These are phyloP conservation scores for Crotalus viridis DNA, from an alignment of 2,113 vertebrate species.

Conservation along the genomic window DNA sequence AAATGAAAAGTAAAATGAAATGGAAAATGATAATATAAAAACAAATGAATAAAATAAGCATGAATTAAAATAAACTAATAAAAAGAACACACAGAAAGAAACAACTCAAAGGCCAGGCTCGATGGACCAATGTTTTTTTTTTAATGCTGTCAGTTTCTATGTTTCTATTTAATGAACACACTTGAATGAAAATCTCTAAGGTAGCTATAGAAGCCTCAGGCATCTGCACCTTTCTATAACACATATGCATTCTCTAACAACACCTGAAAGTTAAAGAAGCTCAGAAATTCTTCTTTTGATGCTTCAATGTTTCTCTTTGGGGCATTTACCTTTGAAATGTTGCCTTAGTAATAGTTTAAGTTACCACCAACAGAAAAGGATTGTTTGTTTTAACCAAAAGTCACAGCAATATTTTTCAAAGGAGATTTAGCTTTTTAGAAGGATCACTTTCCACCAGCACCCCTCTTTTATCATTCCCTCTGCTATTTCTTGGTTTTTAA, in stretches of 20 bases:
- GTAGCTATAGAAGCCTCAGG: background rate
- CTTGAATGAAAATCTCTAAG: constrained; percentile 30
- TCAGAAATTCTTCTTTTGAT: constrained; percentile 2
- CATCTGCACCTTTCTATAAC: constrained; percentile 4
- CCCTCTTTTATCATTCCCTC: background rate
- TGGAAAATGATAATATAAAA: background rate
- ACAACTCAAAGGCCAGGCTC: background rate
- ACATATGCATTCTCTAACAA: constrained; percentile 46
- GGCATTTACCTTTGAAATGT: constrained; percentile 57
- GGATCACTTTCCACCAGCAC: constrained; percentile 25
- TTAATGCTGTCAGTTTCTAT: background rate
- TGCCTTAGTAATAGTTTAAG: constrained; percentile 35
- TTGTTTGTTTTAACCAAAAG: constrained; percentile 37
- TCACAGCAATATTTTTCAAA: constrained; percentile 50
- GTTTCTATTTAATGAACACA: constrained; percentile 9
- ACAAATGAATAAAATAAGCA: background rate
- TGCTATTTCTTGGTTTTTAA: background rate
- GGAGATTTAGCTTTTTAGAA: constrained; percentile 30
- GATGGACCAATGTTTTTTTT: background rate
- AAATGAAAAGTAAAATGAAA: background rate
- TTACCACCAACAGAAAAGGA: background rate
- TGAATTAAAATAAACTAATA: background rate
- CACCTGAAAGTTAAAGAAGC: constrained; percentile 42
- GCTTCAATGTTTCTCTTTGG: constrained; percentile 34
- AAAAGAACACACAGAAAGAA: background rate